Base-by-base conservation (phyloP, 2,113 vertebrate species). In the Ranitomeya imitator region DNA sequence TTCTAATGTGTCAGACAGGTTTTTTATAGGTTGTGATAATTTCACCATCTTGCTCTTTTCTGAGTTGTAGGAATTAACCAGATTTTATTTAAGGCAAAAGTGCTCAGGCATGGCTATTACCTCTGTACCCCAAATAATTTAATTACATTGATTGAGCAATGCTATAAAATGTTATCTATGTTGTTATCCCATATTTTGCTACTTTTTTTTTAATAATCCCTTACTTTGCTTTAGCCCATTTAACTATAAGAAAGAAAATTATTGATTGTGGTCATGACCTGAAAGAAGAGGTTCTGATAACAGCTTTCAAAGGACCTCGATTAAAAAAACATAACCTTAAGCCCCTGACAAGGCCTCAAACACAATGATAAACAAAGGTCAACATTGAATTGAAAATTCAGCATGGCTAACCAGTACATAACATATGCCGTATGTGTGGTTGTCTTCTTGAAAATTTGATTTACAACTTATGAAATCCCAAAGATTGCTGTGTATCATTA, bases 231-330 rank as follows among this genome's bases (percentile, higher is more conserved):
- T 57, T 14, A 67, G 10, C 15, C 71, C 31, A 74, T 18, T 55
- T 55, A 12, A 78, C 3, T 6, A 8, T 37, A 81, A 81, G 71
- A 63, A 65, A 7, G 16, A 82, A 61, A 63, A 65, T 65, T 10
- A 82, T 45, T 13, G 59, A 45, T 63, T 82, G 79, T n/a, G 59
- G 80, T 82, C 59, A 31, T 21, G 60, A 82, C 80, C 80, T 63
- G 16, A 65, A 82, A 61, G 26, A 37, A 9, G 4, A 45, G 31
- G 31, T 82, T 65, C 57, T 82, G 31, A 51, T 63, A 21, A 82
- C 9, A 65, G 31, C 31, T 45, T 60, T 65, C 37, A 21, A 31
- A 21, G 80, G 59, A 65, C 60, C 16, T 21, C 3, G 11, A 81
- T 81, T 81, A 81, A 63, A 61, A 37, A 63, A 76, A 60, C 78